Conservation (phyloP, 2,797 vertebrate species). For the Glyptemys insculpta region DNA sequence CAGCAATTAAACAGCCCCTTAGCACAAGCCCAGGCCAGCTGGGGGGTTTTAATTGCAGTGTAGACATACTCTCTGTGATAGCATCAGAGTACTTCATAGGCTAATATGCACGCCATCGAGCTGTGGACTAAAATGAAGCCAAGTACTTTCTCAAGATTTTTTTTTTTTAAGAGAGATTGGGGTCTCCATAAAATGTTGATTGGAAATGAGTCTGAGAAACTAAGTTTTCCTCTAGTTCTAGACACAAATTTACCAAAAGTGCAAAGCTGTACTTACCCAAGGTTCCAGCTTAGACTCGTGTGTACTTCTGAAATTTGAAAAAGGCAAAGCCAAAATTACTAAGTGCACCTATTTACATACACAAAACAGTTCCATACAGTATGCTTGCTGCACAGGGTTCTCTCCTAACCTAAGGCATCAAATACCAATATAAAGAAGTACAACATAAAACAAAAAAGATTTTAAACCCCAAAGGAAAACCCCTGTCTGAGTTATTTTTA, state of each 20-base stretch:
- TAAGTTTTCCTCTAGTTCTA: background rate
- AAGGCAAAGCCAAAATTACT: conserved; percentile 6
- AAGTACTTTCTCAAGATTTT: background rate
- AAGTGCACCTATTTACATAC: background rate
- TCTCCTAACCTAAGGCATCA: background rate
- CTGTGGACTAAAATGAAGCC: background rate
- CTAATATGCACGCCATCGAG: background rate
- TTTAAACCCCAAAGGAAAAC: background rate
- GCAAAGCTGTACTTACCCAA: background rate
- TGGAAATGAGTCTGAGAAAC: background rate
- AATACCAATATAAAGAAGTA: background rate
- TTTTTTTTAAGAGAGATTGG: background rate
- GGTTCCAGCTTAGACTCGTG: background rate
- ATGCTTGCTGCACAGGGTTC: background rate
- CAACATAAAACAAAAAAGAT: background rate
- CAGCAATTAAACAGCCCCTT: too few relatives aligned
- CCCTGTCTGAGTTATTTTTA: background rate
- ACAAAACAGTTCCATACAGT: background rate
- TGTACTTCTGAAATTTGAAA: background rate
- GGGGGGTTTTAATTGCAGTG: too few relatives aligned
- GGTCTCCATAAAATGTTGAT: background rate
- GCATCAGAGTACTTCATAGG: background rate
- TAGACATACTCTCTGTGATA: background rate
- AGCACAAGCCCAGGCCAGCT: too few relatives aligned
- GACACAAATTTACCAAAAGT: background rate